Evolutionary conservation across 2,113 vertebrate species (phyloP).

Genomic region (Nanger granti): DNA sequence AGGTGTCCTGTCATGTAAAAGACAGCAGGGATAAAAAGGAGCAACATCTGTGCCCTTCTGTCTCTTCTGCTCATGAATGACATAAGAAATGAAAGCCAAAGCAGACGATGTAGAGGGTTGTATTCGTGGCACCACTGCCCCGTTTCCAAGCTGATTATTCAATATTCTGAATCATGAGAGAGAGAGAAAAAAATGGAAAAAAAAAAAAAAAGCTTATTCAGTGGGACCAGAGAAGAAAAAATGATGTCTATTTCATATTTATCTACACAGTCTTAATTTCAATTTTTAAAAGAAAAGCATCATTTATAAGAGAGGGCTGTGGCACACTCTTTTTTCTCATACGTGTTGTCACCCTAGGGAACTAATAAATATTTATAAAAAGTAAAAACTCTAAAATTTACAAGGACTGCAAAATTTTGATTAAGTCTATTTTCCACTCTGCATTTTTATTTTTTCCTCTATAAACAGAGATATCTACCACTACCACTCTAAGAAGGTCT

Average conservation of each 20-base stretch:
- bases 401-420: background rate
- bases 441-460: background rate
- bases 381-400: conserved; percentile 17
- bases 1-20: background rate
- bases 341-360: conserved; percentile 41
- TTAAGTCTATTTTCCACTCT: background rate
- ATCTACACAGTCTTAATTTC: background rate
- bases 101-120: background rate
- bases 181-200: background rate
- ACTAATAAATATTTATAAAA: conserved; percentile 30
- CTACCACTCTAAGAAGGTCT: background rate
- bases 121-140: background rate
- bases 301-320: background rate
- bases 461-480: background rate
- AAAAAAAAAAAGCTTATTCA: background rate
- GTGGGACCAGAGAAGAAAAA: background rate
- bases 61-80: background rate
- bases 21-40: background rate
- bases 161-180: background rate
- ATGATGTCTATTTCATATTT: background rate
- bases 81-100: conserved; percentile 6
- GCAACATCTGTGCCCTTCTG: background rate
- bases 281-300: background rate
- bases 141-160: background rate
- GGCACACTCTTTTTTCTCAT: background rate